Conservation (phyloP, 1,140 invertebrate genomes). For the Phenacoccus solenopsis region DNA sequence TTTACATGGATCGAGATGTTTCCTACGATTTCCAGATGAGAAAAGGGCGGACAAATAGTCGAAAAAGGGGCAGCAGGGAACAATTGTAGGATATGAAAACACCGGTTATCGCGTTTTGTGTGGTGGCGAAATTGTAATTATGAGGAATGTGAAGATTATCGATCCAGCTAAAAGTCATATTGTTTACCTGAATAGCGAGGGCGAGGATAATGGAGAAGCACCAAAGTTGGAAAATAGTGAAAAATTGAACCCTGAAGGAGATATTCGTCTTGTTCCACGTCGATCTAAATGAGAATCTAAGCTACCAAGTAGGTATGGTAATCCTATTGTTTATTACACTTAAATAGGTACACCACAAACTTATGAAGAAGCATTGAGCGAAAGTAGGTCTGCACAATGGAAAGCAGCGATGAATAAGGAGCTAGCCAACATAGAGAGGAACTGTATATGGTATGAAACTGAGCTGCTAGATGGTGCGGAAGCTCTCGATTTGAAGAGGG, state of each 20-base stretch:
- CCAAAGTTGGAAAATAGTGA: not conserved
- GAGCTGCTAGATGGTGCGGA: conserved; percentile 22
- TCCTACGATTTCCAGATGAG: conserved; percentile 25
- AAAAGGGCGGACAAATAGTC: conserved; percentile 25
- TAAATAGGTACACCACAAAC: not conserved
- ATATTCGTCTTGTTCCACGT: not conserved
- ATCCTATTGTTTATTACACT: not conserved
- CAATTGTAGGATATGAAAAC: not conserved
- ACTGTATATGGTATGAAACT: conserved; percentile 26
- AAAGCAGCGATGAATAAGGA: conserved; percentile 21
- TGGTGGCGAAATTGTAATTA: not conserved
- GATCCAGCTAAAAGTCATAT: not conserved
- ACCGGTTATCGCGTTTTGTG: not conserved
- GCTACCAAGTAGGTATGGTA: not conserved
- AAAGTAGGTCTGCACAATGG: conserved; percentile 15
- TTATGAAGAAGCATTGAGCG: not conserved
- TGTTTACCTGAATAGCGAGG: not conserved
- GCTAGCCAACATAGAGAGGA: conserved; percentile 22
- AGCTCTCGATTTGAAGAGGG: conserved; percentile 23
- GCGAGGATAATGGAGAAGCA: not conserved
- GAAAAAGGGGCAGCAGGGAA: not conserved
- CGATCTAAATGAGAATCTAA: not conserved
- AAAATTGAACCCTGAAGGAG: too few relatives aligned
- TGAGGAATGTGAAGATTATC: not conserved
- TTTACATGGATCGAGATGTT: conserved; percentile 26